Base-by-base conservation (phyloP, 2,113 vertebrate genomes). In the Cichladusa arquata region DNA sequence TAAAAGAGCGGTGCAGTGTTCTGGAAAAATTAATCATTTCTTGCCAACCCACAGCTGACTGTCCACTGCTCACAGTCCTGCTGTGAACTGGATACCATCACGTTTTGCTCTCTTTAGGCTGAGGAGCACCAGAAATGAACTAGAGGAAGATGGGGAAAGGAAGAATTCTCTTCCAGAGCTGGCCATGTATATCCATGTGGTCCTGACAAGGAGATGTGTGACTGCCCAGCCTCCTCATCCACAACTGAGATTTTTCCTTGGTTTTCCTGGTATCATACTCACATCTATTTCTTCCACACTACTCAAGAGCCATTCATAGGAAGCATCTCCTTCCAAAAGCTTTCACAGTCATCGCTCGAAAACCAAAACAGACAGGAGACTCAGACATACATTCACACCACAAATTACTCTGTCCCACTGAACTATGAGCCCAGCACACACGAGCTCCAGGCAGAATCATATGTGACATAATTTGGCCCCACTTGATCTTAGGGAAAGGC, bases 11-110 rank as follows among this genome's bases (percentile, higher is more conserved):
- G 90, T 91, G 92, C 96, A 97, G 94, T 87, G 94, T 97, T 92
- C 95, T 97, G 93, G 95, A 97, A 98, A 97, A 96, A 97, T 96
- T 95, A 95, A 97, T 98, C 95, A 95, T 93, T 97, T 93, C 94
- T 85, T 91, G 80, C 61, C 90, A 92, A 72, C 88, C 74, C 92
- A 72, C 91, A 92, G 69, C 87, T 89, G 79, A 96, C 90, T 91
- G 96, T 95, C 88, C 80, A 89, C 73, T 47, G 57, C 47, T 51
- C 23, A 2, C 62, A 58, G 40, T 73, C 82, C 69, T 76, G 77
- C 66, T 92, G 69, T 28, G 76, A 86, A 54, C 72, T 73, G 88
- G 77, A 89, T 42, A 58, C 56, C 54, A 81, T 53, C 57, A 74
- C 4, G 0, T 76, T 93, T 70, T 44, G n/a, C 44, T 93, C 74